Conservation (phyloP, 2,888 invertebrate genomes). For the Euclidia mi region DNA sequence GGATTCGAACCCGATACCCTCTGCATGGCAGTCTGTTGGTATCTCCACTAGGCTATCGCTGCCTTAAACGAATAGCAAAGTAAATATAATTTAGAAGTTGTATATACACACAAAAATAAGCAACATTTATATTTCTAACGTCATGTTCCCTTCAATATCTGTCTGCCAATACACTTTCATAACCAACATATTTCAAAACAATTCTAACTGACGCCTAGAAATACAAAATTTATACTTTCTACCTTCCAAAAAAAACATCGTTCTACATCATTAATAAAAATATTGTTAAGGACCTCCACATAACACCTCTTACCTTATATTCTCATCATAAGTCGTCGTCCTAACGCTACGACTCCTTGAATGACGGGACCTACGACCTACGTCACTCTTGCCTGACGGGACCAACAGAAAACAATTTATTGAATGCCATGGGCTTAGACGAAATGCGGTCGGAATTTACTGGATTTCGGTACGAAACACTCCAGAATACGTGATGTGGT, state of each 20-base stretch:
- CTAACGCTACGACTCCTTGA: conserved; percentile 21
- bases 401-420: conserved; percentile 46
- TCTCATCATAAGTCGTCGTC: not conserved
- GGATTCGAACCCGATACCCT: too few species aligned
- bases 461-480: conserved; percentile 12
- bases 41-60: too few species aligned
- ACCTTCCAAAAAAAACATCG: not conserved
- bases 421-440: conserved; percentile 29
- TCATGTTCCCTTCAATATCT: too few species aligned
- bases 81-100: too few species aligned
- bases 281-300: not conserved
- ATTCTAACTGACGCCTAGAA: too few species aligned
- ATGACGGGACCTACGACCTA: conserved; percentile 38
- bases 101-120: too few species aligned
- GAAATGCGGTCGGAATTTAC: conserved; percentile 29
- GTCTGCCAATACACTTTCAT: too few species aligned
- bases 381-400: conserved; percentile 20
- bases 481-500: conserved; percentile 14
- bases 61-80: too few species aligned
- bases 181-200: too few species aligned
- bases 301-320: not conserved
- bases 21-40: too few species aligned
- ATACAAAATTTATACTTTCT: too few species aligned
- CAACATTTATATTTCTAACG: too few species aligned
- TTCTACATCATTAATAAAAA: not conserved